phyloP scores from a whole-genome alignment of 2,888 invertebrate genomes.

The Serrognathus titanus region DNA sequence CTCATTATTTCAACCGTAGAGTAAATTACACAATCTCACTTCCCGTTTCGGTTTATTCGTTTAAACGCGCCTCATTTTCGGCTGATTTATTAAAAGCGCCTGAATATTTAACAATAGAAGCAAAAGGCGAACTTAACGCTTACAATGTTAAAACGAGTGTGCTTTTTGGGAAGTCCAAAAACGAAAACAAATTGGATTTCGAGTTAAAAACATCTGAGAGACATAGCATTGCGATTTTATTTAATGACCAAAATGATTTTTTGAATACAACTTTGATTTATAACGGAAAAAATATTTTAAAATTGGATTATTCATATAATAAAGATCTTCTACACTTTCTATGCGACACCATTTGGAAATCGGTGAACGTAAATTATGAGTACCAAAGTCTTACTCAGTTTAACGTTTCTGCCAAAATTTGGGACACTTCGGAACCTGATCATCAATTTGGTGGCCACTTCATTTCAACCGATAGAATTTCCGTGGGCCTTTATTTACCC shows the following conservation, averaged over 20 bases:
- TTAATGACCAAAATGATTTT: background rate
- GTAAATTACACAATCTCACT: background rate
- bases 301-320: background rate
- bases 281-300: background rate
- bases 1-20: background rate
- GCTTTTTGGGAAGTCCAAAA: no score
- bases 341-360: slow-evolving; percentile 18
- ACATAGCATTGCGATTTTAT: background rate
- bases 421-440: slow-evolving; percentile 18
- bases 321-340: background rate
- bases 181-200: background rate
- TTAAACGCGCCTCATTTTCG: no score
- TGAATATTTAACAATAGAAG: no score
- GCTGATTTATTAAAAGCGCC: no score
- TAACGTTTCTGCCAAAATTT: slow-evolving; percentile 10
- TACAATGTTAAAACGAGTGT: no score
- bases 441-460: slow-evolving; percentile 22
- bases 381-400: slow-evolving; percentile 9
- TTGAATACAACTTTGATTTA: background rate
- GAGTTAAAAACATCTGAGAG: background rate
- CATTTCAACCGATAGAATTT: slow-evolving; percentile 15
- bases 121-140: no score
- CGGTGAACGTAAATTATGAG: slow-evolving; percentile 14
- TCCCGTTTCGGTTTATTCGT: no score
- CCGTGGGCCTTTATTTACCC: slow-evolving; percentile 18